Percentiles rank a stretch among this genome's conserved stretches.
These are phyloP conservation scores for Perodicticus potto DNA, from an alignment of 2,797 vertebrate species.

Conservation along the genomic window DNA sequence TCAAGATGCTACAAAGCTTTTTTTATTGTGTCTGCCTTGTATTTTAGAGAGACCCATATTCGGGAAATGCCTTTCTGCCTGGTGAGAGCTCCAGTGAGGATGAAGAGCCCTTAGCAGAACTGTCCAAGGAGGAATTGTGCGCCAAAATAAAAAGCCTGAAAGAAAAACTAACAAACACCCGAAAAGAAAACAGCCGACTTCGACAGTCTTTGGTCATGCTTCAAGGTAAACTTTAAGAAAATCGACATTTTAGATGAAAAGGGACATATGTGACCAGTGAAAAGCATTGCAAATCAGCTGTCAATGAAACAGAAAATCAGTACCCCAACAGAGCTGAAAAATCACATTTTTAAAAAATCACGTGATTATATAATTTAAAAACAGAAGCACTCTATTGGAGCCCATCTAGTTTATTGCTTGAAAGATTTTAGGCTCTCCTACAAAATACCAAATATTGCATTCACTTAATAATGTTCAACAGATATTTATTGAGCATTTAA, in stretches of 20 bases:
- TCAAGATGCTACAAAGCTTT: not conserved
- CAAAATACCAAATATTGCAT: not conserved
- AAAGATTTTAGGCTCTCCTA: slow-evolving; percentile 39
- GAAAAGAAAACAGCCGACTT: slow-evolving; percentile 88
- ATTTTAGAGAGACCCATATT: slow-evolving; percentile 85
- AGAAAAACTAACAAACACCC: slow-evolving; percentile 85
- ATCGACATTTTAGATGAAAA: slow-evolving; percentile 53
- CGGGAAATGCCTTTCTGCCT: slow-evolving; percentile 85
- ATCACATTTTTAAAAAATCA: slow-evolving; percentile 24
- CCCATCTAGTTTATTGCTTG: not conserved
- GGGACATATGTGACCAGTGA: not conserved
- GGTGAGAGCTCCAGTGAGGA: slow-evolving; percentile 88
- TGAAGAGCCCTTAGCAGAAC: slow-evolving; percentile 87
- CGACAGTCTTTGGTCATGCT: slow-evolving; percentile 89
- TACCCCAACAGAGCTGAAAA: not conserved
- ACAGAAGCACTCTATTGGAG: slow-evolving; percentile 41
- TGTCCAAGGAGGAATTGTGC: slow-evolving; percentile 88
- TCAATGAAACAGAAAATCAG: slow-evolving; percentile 48
- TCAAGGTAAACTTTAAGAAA: slow-evolving; percentile 86
- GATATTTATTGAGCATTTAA: slow-evolving; percentile 64
- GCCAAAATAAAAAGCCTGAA: slow-evolving; percentile 87
- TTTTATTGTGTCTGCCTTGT: slow-evolving; percentile 56
- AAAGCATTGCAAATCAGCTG: slow-evolving; percentile 14
- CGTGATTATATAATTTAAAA: slow-evolving; percentile 50
- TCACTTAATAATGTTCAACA: slow-evolving; percentile 14